These are phyloP conservation scores for Isurus oxyrinchus DNA, from an alignment of 2,113 vertebrate species.

Conservation along the genomic window DNA sequence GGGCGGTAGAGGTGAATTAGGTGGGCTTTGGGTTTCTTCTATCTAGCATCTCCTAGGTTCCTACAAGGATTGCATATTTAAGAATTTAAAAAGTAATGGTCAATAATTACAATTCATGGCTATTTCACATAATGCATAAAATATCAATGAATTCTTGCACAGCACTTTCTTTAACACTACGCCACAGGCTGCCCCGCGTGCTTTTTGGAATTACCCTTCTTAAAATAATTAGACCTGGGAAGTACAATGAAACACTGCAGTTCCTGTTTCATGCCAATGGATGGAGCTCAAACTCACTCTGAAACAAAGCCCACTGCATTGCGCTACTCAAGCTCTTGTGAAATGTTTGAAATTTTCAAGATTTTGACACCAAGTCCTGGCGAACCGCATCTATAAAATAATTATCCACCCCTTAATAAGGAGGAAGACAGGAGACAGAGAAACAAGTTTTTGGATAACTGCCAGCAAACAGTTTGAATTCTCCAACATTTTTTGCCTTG, in stretches of 20 bases:
- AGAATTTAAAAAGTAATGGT: neutral
- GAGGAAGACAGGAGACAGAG: neutral
- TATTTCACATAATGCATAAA: neutral
- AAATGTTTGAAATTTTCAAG: neutral
- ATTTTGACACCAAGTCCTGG: neutral
- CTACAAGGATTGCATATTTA: neutral
- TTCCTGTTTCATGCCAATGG: neutral
- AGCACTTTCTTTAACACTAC: neutral
- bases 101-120: neutral
- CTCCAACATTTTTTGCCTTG: neutral
- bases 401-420: constrained; percentile 1
- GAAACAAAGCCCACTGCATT: neutral
- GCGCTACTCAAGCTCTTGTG: neutral
- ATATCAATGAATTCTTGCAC: neutral
- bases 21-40: neutral
- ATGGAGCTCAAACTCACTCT: neutral
- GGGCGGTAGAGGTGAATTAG: neutral
- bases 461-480: neutral
- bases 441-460: neutral
- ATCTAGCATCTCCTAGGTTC: neutral
- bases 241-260: neutral
- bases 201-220: neutral
- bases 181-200: neutral
- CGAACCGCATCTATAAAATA: neutral
- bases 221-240: neutral